Conservation (phyloP, 2,888 invertebrate genomes). For the Tholera decimalis region DNA sequence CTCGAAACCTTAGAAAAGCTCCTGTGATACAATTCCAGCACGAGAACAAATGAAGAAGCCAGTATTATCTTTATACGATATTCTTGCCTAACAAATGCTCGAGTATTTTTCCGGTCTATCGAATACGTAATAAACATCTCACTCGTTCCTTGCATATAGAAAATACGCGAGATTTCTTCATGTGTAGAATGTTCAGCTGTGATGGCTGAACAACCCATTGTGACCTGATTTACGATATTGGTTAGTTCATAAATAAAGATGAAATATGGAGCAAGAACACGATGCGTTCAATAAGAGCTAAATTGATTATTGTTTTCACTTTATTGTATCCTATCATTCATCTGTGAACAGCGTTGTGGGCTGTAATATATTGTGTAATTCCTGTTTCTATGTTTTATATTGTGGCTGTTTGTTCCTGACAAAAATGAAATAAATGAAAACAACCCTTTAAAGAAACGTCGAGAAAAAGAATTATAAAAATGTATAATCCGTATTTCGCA, state of each 20-base stretch:
- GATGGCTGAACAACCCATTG: conserved; percentile 9
- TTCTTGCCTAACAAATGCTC: neutral
- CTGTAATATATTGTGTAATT: too few relatives aligned
- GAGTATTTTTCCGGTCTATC: neutral
- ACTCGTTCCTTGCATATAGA: neutral
- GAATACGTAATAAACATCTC: neutral
- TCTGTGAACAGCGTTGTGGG: too few relatives aligned
- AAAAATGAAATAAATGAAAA: too few relatives aligned
- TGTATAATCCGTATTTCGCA: too few relatives aligned
- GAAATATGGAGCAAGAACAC: neutral
- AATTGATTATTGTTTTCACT: too few relatives aligned
- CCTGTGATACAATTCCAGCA: neutral
- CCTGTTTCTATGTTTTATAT: too few relatives aligned
- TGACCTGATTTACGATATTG: conserved; percentile 22
- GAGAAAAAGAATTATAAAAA: too few relatives aligned
- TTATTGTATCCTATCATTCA: too few relatives aligned
- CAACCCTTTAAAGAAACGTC: too few relatives aligned
- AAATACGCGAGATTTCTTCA: neutral
- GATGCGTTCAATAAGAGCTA: neutral
- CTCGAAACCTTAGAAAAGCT: neutral
- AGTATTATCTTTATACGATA: neutral
- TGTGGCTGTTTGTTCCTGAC: too few relatives aligned
- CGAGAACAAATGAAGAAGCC: neutral
- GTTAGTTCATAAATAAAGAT: conserved; percentile 1
- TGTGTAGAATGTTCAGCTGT: neutral